Evolutionary conservation across 2,888 invertebrate genomes (phyloP), one percentile per base, ranked within the genome.

Genomic region (Drosophila neonasuta): DNA sequence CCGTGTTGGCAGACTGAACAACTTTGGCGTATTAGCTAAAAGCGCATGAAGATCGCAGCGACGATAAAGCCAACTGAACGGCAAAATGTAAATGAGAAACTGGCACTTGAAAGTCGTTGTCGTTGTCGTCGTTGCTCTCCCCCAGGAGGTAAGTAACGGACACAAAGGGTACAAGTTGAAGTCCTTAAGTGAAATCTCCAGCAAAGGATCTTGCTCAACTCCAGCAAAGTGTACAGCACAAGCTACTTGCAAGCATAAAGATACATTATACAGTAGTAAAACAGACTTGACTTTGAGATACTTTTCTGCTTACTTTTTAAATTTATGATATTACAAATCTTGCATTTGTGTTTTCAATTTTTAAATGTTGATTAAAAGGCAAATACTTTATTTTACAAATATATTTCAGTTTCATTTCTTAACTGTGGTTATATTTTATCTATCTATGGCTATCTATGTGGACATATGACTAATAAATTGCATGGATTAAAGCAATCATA

Each of bases 11-110:
- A 36, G 13, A 15, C 46, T 36, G 24, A 5, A 54, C 50, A 62
- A 57, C 59, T 42, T 52, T n/a, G n/a, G 44, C 61, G 58, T 59
- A 76, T 81, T 85, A 80, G 87, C 83, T 82, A 83, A 83, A 83
- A 83, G 88, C 88, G 84, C 88, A 84, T 87, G 88, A 88, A 86
- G 88, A 88, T 86, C 86, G 63, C 63, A 62, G 61, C 56, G 72
- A 56, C 51, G 87, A 88, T 88, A 88, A 68, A 48, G 59, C 45
- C 64, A 61, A 63, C 62, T 44, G 65, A 61, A 32, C 50, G 54
- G 66, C 42, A 58, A 72, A 71, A 74, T 74, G 76, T 75, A 74
- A 74, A 73, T 72, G 74, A 34, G 65, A 84, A 64, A 73, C 79
- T 74, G 61, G 79, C 89, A 89, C 89, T 89, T 87, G 82, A 88